These are phyloP conservation scores for Drosophila mimica DNA, from an alignment of 2,888 invertebrate genomes.

Conservation along the genomic window DNA sequence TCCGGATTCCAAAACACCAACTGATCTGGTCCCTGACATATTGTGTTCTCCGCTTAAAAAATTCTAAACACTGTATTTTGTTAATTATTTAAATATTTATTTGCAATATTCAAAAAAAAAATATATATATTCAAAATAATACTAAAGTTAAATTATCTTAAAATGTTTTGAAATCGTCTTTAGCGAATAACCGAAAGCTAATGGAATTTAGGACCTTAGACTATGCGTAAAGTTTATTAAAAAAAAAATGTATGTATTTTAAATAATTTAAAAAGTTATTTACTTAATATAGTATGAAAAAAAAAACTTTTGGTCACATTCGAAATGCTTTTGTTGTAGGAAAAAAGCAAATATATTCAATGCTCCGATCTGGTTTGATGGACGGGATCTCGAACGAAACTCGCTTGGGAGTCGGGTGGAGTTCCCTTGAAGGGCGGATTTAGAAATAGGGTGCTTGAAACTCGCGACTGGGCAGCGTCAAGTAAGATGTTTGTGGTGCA, in stretches of 20 bases:
- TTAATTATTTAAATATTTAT: not conserved
- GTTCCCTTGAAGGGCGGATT: not conserved
- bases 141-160: not conserved
- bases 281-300: not conserved
- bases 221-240: not conserved
- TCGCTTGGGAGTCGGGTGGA: slow-evolving; percentile 8
- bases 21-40: not conserved
- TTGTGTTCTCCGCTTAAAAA: not conserved
- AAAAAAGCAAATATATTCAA: slow-evolving; percentile 36
- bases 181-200: not conserved
- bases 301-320: slow-evolving; percentile 8
- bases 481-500: not conserved
- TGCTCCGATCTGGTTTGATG: not conserved
- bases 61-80: not conserved
- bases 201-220: not conserved
- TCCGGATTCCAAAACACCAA: not conserved
- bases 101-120: not conserved
- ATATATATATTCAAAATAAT: not conserved
- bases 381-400: slow-evolving; percentile 8
- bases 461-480: slow-evolving; percentile 54
- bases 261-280: not conserved
- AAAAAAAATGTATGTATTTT: not conserved
- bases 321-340: slow-evolving; percentile 20
- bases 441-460: slow-evolving; percentile 65
- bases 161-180: not conserved